Percentiles rank a stretch among this genome's conserved stretches.
phyloP scores from a whole-genome alignment of 2,888 invertebrate genomes.

The Arrhopalites spinosus region DNA sequence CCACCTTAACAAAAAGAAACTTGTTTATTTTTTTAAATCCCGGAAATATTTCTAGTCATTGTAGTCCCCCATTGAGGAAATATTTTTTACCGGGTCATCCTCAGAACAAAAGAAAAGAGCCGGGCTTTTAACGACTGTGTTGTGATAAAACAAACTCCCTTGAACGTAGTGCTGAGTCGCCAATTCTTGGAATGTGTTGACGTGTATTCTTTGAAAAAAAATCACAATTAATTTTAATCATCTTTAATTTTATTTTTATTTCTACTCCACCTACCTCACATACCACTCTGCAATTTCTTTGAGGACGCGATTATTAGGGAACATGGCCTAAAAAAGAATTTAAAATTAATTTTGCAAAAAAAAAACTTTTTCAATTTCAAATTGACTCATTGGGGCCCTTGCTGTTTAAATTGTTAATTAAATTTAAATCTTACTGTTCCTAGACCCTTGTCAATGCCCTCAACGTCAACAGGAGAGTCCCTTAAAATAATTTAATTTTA shows the following conservation, averaged over 20 bases:
- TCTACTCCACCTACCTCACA: constrained; percentile 62
- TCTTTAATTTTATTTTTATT: no score
- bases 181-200: constrained; percentile 79
- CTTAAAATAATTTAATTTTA: no score
- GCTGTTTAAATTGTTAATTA: no score
- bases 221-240: not conserved
- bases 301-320: constrained; percentile 61
- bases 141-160: constrained; percentile 81
- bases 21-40: no score
- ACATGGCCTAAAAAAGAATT: constrained; percentile 59
- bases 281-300: constrained; percentile 61
- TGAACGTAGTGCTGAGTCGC: constrained; percentile 83
- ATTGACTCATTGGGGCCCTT: no score
- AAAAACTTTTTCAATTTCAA: no score
- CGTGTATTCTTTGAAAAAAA: constrained; percentile 69
- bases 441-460: not conserved
- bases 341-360: no score
- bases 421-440: no score
- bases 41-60: no score
- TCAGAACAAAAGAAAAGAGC: constrained; percentile 72
- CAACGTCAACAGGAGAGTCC: constrained; percentile 71
- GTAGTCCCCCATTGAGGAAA: no score
- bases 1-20: no score
- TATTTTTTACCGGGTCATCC: constrained; percentile 81
- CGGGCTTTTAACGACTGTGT: constrained; percentile 74